phyloP scores from a whole-genome alignment of 2,113 vertebrate species.

The Mustela nigripes region DNA sequence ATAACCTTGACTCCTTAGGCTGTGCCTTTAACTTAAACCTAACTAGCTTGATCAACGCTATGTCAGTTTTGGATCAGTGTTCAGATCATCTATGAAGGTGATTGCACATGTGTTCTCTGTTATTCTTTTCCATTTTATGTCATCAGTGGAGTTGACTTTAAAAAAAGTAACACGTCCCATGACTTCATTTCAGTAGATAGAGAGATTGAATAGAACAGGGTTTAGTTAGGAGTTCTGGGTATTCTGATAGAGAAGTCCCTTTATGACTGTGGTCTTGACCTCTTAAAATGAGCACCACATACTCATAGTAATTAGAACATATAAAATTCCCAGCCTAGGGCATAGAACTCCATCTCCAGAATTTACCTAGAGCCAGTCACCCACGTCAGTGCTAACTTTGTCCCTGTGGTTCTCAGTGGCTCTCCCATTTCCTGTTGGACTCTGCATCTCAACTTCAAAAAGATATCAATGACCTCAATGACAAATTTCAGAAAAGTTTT shows the following conservation, averaged over 20 bases:
- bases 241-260: not conserved
- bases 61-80: not conserved
- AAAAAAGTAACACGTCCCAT: not conserved
- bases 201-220: not conserved
- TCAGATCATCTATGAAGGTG: not conserved
- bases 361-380: not conserved
- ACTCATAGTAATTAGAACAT: not conserved
- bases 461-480: not conserved
- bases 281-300: not conserved
- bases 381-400: not conserved
- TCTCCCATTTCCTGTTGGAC: not conserved
- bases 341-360: not conserved
- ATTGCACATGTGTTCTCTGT: not conserved
- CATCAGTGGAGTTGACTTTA: not conserved
- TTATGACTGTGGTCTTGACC: not conserved
- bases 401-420: not conserved
- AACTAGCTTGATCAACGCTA: not conserved
- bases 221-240: not conserved
- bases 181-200: not conserved
- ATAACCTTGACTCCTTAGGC: not conserved
- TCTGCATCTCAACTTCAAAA: not conserved
- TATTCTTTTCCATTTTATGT: slow-evolving; percentile 8
- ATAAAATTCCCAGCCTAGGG: not conserved
- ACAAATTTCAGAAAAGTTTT: not conserved
- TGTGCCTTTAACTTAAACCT: not conserved